Evolutionary conservation across 2,113 vertebrate genomes (phyloP).

Genomic region (Columbina picui): DNA sequence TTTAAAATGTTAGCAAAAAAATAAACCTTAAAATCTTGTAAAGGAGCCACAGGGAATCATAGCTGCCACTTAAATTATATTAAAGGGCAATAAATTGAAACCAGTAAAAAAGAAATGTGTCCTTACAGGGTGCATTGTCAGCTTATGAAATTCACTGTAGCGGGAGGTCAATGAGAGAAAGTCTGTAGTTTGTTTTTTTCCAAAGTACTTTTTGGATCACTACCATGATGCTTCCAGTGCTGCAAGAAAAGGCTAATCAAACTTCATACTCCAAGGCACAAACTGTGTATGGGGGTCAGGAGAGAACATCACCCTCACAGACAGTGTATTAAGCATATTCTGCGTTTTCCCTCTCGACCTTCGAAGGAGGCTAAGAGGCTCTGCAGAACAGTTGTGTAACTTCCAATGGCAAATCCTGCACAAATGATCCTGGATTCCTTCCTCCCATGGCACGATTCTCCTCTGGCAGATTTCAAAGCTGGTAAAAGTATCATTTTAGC

Average conservation of each 20-base stretch:
- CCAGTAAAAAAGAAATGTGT: constrained; percentile 66
- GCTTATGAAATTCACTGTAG: constrained; percentile 64
- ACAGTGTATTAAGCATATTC: constrained; percentile 42
- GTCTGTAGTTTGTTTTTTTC: constrained; percentile 43
- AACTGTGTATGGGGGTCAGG: constrained; percentile 30
- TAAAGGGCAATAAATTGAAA: constrained; percentile 68
- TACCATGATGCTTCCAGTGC: constrained; percentile 33
- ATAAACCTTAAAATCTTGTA: constrained; percentile 53
- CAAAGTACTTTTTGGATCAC: constrained; percentile 55
- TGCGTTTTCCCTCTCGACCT: constrained; percentile 39
- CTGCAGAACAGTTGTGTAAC: background rate
- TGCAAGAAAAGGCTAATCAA: constrained; percentile 46
- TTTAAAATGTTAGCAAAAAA: constrained; percentile 24
- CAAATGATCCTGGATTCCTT: background rate
- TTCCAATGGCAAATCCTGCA: background rate
- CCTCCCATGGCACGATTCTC: background rate
- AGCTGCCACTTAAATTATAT: constrained; percentile 63
- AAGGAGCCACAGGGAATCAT: constrained; percentile 48
- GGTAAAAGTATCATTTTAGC: background rate
- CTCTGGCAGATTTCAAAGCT: background rate
- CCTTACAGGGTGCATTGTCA: constrained; percentile 57
- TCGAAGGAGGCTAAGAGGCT: background rate
- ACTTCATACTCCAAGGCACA: constrained; percentile 52
- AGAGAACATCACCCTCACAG: constrained; percentile 20
- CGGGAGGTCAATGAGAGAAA: constrained; percentile 47